phyloP scores from a whole-genome alignment of 2,113 vertebrate genomes.

The Tyto alba region DNA sequence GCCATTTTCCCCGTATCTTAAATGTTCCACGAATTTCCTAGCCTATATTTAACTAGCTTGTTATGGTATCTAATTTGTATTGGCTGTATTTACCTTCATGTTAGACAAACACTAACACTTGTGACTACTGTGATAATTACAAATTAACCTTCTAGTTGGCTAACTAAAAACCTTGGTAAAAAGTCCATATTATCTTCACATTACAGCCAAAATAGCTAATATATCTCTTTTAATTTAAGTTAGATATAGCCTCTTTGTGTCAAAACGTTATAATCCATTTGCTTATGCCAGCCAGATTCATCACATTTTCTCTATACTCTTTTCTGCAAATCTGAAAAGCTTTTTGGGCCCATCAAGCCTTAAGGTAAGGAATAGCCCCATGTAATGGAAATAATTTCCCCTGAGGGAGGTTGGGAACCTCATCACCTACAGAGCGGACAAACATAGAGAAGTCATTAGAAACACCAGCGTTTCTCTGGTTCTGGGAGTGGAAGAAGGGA shows the following conservation, averaged over 20 bases:
- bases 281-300: neutral
- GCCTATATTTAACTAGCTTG: conserved; percentile 28
- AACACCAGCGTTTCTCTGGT: neutral
- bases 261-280: neutral
- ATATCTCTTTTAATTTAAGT: neutral
- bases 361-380: neutral
- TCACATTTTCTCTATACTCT: neutral
- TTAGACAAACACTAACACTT: neutral
- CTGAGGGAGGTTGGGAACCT: neutral
- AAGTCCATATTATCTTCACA: neutral
- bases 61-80: neutral
- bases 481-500: neutral
- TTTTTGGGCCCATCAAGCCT: neutral
- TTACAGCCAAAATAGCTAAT: neutral
- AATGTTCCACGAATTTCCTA: neutral
- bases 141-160: neutral
- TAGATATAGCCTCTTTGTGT: neutral
- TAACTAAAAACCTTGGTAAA: neutral
- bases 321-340: neutral
- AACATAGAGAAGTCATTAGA: neutral
- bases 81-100: neutral
- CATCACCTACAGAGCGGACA: neutral
- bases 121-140: neutral
- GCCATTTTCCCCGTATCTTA: conserved; percentile 28
- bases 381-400: neutral